Percentiles rank a stretch among this genome's conserved stretches.
Conservation (phyloP, 2,888 invertebrate genomes). For the Agrotis puta region DNA sequence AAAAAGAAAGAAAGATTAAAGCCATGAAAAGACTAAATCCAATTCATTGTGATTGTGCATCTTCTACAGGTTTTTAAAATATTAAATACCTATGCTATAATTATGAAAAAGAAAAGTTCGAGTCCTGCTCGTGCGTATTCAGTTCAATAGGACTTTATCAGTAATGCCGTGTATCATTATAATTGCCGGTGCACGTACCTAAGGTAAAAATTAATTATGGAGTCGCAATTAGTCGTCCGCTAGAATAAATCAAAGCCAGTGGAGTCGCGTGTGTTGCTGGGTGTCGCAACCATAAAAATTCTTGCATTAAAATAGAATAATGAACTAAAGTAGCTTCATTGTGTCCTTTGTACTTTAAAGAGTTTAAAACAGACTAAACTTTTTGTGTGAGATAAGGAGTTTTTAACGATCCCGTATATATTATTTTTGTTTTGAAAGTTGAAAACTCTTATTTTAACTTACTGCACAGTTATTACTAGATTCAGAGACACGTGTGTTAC, state of each 20-base stretch:
- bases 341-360: constrained; percentile 13
- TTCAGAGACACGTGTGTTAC: not conserved
- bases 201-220: constrained; percentile 38
- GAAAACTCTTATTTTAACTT: not conserved
- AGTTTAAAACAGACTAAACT: not conserved
- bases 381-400: too few species aligned
- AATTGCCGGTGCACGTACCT: not conserved
- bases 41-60: too few species aligned
- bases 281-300: constrained; percentile 55
- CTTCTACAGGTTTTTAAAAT: too few species aligned
- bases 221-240: constrained; percentile 42
- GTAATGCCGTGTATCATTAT: not conserved
- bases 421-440: too few species aligned
- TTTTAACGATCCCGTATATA: too few species aligned
- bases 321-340: constrained; percentile 31
- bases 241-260: constrained; percentile 53
- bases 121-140: too few species aligned
- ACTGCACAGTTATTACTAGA: not conserved
- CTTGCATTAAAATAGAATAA: constrained; percentile 59
- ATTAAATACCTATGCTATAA: too few species aligned
- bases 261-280: constrained; percentile 51
- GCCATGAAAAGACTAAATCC: too few species aligned
- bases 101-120: too few species aligned
- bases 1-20: too few species aligned
- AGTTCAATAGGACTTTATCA: not conserved